These are phyloP conservation scores for Apis mellifera DNA, from an alignment of 1,140 invertebrate species.

Conservation along the genomic window DNA sequence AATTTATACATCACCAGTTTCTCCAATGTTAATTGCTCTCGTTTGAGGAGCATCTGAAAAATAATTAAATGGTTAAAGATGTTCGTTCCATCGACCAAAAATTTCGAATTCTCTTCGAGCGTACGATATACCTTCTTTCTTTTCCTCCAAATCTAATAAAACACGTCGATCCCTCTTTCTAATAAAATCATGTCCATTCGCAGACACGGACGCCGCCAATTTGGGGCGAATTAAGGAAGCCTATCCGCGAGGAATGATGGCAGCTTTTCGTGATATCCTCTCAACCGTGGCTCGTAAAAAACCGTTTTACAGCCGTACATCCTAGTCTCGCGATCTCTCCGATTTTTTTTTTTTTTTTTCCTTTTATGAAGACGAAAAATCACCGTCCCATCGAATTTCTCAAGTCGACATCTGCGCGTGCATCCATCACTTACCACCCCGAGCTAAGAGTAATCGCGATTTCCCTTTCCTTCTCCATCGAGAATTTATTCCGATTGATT, in stretches of 20 bases:
- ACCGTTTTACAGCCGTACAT: slow-evolving; percentile 17
- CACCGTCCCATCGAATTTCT: slow-evolving; percentile 2
- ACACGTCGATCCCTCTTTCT: neutral
- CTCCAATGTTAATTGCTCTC: neutral
- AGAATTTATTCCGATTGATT: too few species aligned
- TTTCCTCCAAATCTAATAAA: neutral
- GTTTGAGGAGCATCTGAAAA: slow-evolving; percentile 18
- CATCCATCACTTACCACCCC: too few species aligned
- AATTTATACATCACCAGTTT: neutral
- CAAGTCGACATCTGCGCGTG: too few species aligned
- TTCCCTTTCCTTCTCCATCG: too few species aligned
- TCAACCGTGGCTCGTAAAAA: slow-evolving; percentile 5
- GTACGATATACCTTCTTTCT: neutral
- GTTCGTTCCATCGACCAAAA: neutral
- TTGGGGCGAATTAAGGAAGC: slow-evolving; percentile 7
- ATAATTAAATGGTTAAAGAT: slow-evolving; percentile 21
- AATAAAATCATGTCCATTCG: too few species aligned
- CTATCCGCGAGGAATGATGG: neutral
- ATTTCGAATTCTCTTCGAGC: neutral
- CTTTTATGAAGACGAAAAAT: slow-evolving; percentile 37
- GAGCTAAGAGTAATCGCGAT: too few species aligned
- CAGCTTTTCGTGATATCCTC: neutral
- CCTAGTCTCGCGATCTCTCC: neutral
- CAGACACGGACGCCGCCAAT: too few species aligned
- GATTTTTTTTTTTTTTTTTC: neutral